Conservation (phyloP, 2,888 invertebrate species). For the Helleia helle region DNA sequence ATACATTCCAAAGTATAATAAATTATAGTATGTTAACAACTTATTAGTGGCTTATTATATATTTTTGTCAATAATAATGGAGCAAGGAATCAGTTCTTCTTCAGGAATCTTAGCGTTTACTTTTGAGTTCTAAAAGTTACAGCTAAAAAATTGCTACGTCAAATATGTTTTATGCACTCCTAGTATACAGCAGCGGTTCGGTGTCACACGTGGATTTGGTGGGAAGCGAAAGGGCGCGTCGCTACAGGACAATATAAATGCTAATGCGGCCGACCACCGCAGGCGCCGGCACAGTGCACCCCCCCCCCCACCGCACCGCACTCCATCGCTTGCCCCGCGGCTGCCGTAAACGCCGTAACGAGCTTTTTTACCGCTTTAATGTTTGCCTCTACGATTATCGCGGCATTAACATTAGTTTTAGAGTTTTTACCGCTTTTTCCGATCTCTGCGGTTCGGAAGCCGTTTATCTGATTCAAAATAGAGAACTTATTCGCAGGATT, state of each 20-base stretch:
- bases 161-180: too few relatives aligned
- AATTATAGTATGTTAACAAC: too few relatives aligned
- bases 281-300: background rate
- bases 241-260: constrained; percentile 24
- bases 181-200: too few relatives aligned
- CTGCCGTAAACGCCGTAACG: constrained; percentile 29
- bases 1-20: too few relatives aligned
- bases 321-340: background rate
- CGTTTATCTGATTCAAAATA: background rate
- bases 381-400: constrained; percentile 29
- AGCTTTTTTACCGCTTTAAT: constrained; percentile 37
- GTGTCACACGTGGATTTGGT: constrained; percentile 11
- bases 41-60: too few relatives aligned
- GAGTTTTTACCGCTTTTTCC: background rate
- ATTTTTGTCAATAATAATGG: too few relatives aligned
- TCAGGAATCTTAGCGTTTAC: too few relatives aligned
- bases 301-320: constrained; percentile 1
- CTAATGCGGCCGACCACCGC: constrained; percentile 18
- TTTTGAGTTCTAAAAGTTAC: too few relatives aligned
- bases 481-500: background rate
- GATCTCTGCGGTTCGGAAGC: background rate
- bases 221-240: constrained; percentile 18
- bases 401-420: constrained; percentile 15
- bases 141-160: too few relatives aligned
- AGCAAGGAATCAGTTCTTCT: background rate